phyloP scores from a whole-genome alignment of 2,797 vertebrate species.

The Sebastolobus alascanus region DNA sequence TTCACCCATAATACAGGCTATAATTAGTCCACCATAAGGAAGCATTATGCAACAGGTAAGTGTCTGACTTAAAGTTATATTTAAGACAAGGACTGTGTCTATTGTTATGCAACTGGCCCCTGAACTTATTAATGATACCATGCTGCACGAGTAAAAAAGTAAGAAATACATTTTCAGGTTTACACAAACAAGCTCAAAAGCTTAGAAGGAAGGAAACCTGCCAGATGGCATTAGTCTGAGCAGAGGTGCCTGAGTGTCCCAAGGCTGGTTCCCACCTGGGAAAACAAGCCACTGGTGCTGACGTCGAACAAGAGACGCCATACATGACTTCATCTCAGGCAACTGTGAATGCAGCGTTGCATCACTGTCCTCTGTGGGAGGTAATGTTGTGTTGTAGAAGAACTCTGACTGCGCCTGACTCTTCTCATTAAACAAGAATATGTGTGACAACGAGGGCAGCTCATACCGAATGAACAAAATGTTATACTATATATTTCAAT shows the following conservation, averaged over 20 bases:
- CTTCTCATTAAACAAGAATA: conserved; percentile 26
- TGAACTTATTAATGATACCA: background rate
- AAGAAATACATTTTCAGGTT: conserved; percentile 1
- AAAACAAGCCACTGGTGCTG: conserved; percentile 38
- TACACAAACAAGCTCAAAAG: conserved; percentile 11
- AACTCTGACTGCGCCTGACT: conserved; percentile 9
- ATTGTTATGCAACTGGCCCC: too few relatives aligned
- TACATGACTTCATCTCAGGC: conserved; percentile 70
- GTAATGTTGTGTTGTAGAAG: conserved; percentile 19
- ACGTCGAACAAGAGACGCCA: conserved; percentile 16
- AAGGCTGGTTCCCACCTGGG: conserved; percentile 51
- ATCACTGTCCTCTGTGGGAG: conserved; percentile 69
- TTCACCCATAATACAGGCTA: too few relatives aligned
- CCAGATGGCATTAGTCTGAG: conserved; percentile 30
- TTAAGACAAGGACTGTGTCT: too few relatives aligned
- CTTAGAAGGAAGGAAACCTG: background rate
- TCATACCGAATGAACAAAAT: background rate
- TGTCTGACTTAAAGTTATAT: too few relatives aligned
- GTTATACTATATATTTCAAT: background rate
- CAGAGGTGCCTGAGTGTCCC: conserved; percentile 36
- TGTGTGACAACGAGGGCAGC: background rate
- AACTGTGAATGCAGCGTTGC: conserved; percentile 72
- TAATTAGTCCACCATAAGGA: accelerated
- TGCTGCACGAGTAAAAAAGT: background rate
- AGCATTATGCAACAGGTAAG: too few relatives aligned